Evolutionary conservation across 1,140 invertebrate genomes (phyloP).

Genomic region (Hirudo medicinalis): DNA sequence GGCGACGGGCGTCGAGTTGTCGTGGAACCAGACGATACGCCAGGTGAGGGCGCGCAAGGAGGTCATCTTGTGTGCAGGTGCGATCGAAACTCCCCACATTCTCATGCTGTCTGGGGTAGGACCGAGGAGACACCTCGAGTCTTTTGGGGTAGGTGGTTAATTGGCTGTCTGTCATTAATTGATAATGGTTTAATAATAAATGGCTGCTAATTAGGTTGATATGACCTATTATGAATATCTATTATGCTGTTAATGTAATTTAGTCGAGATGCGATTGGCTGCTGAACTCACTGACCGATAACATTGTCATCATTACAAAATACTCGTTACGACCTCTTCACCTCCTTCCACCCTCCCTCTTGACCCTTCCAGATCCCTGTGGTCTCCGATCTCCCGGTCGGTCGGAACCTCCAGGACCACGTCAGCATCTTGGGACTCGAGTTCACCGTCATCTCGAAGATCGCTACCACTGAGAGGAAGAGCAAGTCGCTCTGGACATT

Average conservation of each 20-base stretch:
- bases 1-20: slow-evolving; percentile 10
- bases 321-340: no score
- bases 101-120: slow-evolving; percentile 76
- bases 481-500: slow-evolving; percentile 14
- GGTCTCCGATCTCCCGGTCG: slow-evolving; percentile 38
- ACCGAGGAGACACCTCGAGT: slow-evolving; percentile 55
- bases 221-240: no score
- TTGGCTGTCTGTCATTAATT: no score
- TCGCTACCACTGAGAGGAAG: slow-evolving; percentile 20
- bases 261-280: no score
- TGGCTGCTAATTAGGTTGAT: no score
- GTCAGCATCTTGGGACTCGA: slow-evolving; percentile 16
- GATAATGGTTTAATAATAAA: no score
- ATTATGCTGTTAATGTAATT: no score
- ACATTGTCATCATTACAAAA: no score
- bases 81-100: slow-evolving; percentile 69
- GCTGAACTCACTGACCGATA: no score
- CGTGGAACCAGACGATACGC: slow-evolving; percentile 13
- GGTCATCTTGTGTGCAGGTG: slow-evolving; percentile 59
- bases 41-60: slow-evolving; percentile 48
- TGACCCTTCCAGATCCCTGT: slow-evolving; percentile 25
- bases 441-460: slow-evolving; percentile 19
- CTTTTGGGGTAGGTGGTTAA: neutral
- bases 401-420: slow-evolving; percentile 31
- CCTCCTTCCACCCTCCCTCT: no score